Evolutionary conservation across 2,113 vertebrate genomes (phyloP).

Genomic region (Vidua chalybeata): DNA sequence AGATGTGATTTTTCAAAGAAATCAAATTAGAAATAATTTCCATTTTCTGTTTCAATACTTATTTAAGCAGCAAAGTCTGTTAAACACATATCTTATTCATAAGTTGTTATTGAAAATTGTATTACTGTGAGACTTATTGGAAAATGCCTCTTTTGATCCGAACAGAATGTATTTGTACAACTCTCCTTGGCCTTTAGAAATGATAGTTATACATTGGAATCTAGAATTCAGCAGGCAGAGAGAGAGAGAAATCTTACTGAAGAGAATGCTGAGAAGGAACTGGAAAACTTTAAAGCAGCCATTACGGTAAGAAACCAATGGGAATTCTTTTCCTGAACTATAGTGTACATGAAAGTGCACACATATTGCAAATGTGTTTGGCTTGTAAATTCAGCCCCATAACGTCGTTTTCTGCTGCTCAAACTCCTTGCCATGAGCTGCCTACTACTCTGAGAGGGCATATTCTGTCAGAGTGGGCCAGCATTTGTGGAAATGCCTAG

Average conservation of each 20-base stretch:
- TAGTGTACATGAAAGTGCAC: neutral
- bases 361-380: neutral
- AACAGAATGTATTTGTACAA: slow-evolving; percentile 95
- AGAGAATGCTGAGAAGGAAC: slow-evolving; percentile 93
- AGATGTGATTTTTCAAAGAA: neutral
- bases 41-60: neutral
- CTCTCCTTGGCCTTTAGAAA: slow-evolving; percentile 98
- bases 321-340: neutral
- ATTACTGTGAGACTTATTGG: neutral
- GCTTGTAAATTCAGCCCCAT: neutral
- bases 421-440: neutral
- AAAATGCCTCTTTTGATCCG: slow-evolving; percentile 36
- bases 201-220: slow-evolving; percentile 96
- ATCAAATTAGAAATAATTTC: neutral
- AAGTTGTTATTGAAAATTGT: neutral
- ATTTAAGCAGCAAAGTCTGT: neutral
- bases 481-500: neutral
- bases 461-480: neutral
- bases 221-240: slow-evolving; percentile 91
- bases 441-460: neutral
- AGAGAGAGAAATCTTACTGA: slow-evolving; percentile 93
- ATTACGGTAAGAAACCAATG: slow-evolving; percentile 81
- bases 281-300: slow-evolving; percentile 91
- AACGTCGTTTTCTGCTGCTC: neutral
- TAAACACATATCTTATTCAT: neutral